Base-by-base conservation (phyloP, 2,113 vertebrate genomes). In the Carassius auratus region DNA sequence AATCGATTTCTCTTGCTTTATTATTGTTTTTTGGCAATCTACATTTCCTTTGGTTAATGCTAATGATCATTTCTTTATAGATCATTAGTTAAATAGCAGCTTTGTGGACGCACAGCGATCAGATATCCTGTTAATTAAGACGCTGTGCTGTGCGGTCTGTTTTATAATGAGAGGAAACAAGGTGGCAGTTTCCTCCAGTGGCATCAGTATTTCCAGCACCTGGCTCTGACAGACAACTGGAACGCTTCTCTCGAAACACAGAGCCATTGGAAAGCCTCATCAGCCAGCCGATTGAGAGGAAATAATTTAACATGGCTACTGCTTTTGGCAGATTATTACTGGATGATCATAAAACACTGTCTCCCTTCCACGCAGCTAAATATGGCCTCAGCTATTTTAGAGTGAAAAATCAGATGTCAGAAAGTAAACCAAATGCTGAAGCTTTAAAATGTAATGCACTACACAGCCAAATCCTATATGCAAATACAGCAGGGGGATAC, bases 1-100 rank as follows among this genome's bases (percentile, higher is more conserved):
- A 94, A 93, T 93, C 81, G 90, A 88, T 89, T 96, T 87, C 93
- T 87, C 92, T 94, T 92, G 93, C 93, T 92, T 93, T 94, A 94
- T 93, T 94, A n/a, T 55, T 68, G 17, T 42, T 59, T 23, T 8
- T 23, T 38, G 13, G 23, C 8, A n/a, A 38, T 85, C 36, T 38
- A 14, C 48, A 95, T 94, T 93, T 93, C 69, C 88, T 89, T 94
- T 92, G 92, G 91, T 90, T 91, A 94, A 91, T 93, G 92, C 92
- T 88, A 92, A 93, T 78, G 89, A 84, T 87, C 26, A 89, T 80
- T 87, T 92, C 89, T 81, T 86, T 61, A 86, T 62, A 26, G 19
- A 80, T 76, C 42, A n/a, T 21, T 50, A 52, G 38, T 12, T 62
- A 81, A 66, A 64, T 45, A 13, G 62, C 42, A 81, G 59, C 77